A percentile compares a stretch with the other conserved stretches of the same genome.
Conservation (phyloP, 1,140 invertebrate species). For the Drosophila obscura region DNA sequence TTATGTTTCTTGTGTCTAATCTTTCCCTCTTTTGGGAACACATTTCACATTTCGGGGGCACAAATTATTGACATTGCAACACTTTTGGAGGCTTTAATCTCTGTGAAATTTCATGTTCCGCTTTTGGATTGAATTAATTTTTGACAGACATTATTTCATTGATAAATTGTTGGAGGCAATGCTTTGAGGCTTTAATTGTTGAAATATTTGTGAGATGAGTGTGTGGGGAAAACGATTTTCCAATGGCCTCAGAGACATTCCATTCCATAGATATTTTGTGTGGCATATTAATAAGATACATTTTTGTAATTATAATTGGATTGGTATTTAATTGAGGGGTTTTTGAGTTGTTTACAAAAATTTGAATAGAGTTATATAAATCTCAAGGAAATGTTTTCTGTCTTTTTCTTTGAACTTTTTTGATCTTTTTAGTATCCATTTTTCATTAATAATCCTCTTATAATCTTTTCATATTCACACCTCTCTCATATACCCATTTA, state of each 20-base stretch:
- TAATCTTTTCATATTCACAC: too few relatives aligned
- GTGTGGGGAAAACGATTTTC: conserved; percentile 25
- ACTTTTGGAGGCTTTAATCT: conserved; percentile 55
- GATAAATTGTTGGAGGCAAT: conserved; percentile 62
- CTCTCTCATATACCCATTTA: too few relatives aligned
- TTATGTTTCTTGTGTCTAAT: conserved; percentile 31
- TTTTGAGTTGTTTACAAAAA: not conserved
- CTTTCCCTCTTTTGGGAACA: conserved; percentile 23
- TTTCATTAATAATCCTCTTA: too few relatives aligned
- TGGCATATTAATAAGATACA: conserved; percentile 15
- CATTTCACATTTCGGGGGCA: conserved; percentile 33
- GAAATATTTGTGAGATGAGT: conserved; percentile 14
- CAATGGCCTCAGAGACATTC: conserved; percentile 17
- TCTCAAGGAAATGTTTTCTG: not conserved
- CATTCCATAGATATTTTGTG: conserved; percentile 7
- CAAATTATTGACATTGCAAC: conserved; percentile 53
- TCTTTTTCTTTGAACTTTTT: too few relatives aligned
- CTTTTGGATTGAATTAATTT: conserved; percentile 35
- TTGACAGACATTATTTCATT: conserved; percentile 66
- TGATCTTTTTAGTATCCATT: too few relatives aligned
- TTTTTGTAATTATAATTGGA: conserved; percentile 22
- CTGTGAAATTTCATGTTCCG: conserved; percentile 59
- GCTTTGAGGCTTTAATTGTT: conserved; percentile 30
- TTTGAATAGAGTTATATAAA: not conserved
- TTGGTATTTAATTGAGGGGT: conserved; percentile 11